Percentiles rank a stretch among this genome's conserved stretches.
Conservation (phyloP, 2,888 invertebrate genomes). For the Agrochola lychnidis region DNA sequence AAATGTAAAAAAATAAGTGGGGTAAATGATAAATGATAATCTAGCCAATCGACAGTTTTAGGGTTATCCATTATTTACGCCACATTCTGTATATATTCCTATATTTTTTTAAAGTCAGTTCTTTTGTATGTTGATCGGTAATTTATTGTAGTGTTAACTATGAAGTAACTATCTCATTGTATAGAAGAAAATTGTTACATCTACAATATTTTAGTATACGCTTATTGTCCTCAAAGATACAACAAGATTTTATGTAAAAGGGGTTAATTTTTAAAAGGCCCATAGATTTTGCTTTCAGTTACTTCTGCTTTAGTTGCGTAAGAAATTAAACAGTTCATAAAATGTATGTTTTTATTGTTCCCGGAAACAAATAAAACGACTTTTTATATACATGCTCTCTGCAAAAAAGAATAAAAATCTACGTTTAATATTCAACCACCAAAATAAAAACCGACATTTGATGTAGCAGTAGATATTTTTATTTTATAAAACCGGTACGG, state of each 20-base stretch:
- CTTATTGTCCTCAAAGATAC: not conserved
- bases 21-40: too few relatives aligned
- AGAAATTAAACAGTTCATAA: constrained; percentile 9
- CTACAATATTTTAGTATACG: not conserved
- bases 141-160: not conserved
- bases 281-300: not conserved
- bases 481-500: constrained; percentile 11
- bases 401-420: constrained; percentile 11
- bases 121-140: not conserved
- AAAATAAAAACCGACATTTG: constrained; percentile 18
- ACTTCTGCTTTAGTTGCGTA: not conserved
- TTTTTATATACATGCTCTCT: constrained; percentile 14
- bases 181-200: not conserved
- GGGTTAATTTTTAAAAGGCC: not conserved
- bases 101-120: not conserved
- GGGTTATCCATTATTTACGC: too few relatives aligned
- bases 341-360: constrained; percentile 14
- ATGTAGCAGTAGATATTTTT: constrained; percentile 3
- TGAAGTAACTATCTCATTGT: not conserved
- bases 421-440: constrained; percentile 15
- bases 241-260: not conserved
- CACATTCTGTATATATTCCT: too few relatives aligned
- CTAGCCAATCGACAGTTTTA: too few relatives aligned
- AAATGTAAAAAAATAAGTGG: too few relatives aligned
- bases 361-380: constrained; percentile 14